Conservation (phyloP, 1,140 invertebrate genomes). For the Agrilus planipennis region DNA sequence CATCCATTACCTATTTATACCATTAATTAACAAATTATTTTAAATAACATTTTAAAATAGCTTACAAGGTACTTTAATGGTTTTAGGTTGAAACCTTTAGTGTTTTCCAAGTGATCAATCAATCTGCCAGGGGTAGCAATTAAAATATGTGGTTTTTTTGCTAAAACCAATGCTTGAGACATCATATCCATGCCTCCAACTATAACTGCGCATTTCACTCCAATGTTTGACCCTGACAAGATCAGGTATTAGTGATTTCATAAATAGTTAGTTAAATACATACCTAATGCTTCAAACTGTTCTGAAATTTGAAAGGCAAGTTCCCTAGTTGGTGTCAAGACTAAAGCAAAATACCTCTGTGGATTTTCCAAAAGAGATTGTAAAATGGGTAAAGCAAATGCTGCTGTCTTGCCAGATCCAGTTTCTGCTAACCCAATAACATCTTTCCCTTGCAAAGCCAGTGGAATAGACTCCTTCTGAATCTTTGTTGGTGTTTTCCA, state of each 20-base stretch:
- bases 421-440: constrained; percentile 96
- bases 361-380: constrained; percentile 83
- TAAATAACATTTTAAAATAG: constrained; percentile 1
- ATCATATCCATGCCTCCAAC: constrained; percentile 98
- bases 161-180: constrained; percentile 76
- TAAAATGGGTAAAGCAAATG: constrained; percentile 92
- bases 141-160: constrained; percentile 92
- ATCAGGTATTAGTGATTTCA: constrained; percentile 34
- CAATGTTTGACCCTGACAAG: constrained; percentile 56
- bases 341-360: constrained; percentile 85
- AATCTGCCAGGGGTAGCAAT: constrained; percentile 86
- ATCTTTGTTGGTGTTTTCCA: constrained; percentile 93
- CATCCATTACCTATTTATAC: constrained; percentile 71
- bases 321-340: constrained; percentile 94
- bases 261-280: constrained; percentile 15
- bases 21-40: background rate
- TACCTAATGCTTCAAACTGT: constrained; percentile 89
- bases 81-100: constrained; percentile 85
- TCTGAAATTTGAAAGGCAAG: constrained; percentile 93
- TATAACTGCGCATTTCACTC: constrained; percentile 89
- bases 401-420: constrained; percentile 95
- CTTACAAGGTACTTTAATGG: constrained; percentile 71
- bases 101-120: constrained; percentile 85
- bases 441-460: constrained; percentile 85
- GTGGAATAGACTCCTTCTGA: constrained; percentile 84